phyloP scores from a whole-genome alignment of 2,888 invertebrate genomes.

The Piscicola geometra region DNA sequence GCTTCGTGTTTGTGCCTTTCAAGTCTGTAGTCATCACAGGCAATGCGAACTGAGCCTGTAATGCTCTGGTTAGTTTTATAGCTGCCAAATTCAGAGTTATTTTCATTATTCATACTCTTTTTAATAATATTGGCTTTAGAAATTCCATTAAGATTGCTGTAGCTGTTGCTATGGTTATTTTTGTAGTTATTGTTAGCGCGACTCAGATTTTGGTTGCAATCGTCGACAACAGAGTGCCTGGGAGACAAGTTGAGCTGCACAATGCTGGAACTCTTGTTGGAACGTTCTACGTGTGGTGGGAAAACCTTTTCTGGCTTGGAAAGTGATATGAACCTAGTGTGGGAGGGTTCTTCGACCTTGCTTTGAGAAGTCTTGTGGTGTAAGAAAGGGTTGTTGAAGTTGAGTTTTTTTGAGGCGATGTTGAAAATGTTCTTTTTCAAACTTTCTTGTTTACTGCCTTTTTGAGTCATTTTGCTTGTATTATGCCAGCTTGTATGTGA shows the following conservation, averaged over 20 bases:
- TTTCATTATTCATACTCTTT: neutral
- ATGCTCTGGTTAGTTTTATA: no score
- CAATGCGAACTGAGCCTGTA: no score
- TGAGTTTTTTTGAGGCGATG: neutral
- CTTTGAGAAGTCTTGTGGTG: neutral
- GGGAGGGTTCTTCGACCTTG: neutral
- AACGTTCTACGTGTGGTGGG: neutral
- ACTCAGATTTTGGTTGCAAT: neutral
- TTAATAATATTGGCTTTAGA: neutral
- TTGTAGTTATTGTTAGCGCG: neutral
- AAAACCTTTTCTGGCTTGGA: neutral
- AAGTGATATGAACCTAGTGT: neutral
- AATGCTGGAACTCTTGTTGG: slow-evolving; percentile 1
- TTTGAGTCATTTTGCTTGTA: neutral
- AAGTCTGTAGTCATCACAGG: no score
- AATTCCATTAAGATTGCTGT: neutral
- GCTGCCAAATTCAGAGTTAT: no score
- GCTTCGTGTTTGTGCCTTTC: no score
- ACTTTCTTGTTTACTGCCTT: neutral
- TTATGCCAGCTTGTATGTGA: neutral
- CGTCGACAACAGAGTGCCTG: neutral
- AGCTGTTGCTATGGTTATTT: neutral
- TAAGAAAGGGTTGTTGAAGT: slow-evolving; percentile 3
- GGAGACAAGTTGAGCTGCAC: neutral
- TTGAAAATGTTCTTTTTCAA: slow-evolving; percentile 1